phyloP scores from a whole-genome alignment of 2,888 invertebrate species.

The Idaea straminata region DNA sequence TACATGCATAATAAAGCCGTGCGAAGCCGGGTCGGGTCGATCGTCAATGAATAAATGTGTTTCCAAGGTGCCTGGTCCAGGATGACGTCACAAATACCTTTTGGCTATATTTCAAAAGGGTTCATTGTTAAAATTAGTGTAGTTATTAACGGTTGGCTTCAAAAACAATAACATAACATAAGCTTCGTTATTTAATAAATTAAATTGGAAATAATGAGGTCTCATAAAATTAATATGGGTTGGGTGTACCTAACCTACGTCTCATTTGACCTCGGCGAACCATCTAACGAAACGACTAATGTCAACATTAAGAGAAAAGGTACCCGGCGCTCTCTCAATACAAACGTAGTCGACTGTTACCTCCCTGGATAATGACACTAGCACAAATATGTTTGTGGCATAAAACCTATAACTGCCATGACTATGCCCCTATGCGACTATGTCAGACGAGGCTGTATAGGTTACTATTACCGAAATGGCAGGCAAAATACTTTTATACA shows the following conservation, averaged over 20 bases:
- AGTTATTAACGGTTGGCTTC: background rate
- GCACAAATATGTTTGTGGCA: no score
- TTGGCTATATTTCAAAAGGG: conserved; percentile 1
- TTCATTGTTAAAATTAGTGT: background rate
- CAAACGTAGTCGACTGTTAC: no score
- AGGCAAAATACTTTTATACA: no score
- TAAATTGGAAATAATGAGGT: conserved; percentile 23
- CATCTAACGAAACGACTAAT: conserved; percentile 12
- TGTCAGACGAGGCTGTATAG: no score
- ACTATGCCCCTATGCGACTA: no score
- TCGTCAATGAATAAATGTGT: conserved; percentile 3
- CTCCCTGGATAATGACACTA: no score
- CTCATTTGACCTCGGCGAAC: conserved; percentile 31
- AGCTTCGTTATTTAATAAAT: conserved; percentile 16
- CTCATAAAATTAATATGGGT: conserved; percentile 35
- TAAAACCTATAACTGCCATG: no score
- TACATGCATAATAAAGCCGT: no score
- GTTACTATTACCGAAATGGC: no score
- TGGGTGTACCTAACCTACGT: conserved; percentile 8
- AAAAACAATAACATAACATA: background rate
- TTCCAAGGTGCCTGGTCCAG: background rate
- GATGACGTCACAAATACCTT: background rate
- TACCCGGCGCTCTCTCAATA: no score
- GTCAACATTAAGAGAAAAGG: conserved; percentile 29
- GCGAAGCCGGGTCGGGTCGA: no score